phyloP scores from a whole-genome alignment of 2,888 invertebrate genomes.

The Orthonychiurus folsomi region DNA sequence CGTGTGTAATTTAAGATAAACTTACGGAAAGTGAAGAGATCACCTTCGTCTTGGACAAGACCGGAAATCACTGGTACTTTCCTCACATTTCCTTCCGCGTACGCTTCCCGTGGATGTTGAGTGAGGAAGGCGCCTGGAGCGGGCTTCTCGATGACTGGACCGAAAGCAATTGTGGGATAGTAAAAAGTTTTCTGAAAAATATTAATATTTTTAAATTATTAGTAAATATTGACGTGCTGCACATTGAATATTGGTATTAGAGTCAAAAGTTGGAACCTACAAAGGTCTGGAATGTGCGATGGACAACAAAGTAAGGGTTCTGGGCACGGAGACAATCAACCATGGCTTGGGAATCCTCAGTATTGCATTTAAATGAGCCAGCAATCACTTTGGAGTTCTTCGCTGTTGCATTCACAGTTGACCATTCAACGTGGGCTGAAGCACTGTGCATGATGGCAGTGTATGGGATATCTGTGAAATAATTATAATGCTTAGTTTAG shows the following conservation, averaged over 20 bases:
- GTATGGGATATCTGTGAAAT: conserved; percentile 13
- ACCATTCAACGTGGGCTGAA: conserved; percentile 26
- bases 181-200: conserved; percentile 15
- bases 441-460: conserved; percentile 30
- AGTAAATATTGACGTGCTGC: background rate
- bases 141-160: conserved; percentile 23
- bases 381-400: conserved; percentile 23
- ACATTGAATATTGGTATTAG: too few relatives aligned
- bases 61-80: conserved; percentile 26
- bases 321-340: conserved; percentile 22
- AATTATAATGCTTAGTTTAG: background rate
- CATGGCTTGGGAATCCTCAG: conserved; percentile 15
- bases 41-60: conserved; percentile 25
- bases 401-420: conserved; percentile 24
- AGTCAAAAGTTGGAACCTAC: conserved; percentile 11
- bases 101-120: conserved; percentile 23
- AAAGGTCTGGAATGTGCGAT: conserved; percentile 21
- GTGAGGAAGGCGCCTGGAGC: conserved; percentile 23
- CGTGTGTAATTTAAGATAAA: background rate
- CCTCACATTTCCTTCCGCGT: conserved; percentile 14
- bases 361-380: conserved; percentile 20
- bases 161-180: conserved; percentile 21
- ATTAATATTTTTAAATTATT: background rate
- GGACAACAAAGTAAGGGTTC: conserved; percentile 29
- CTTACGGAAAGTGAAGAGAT: conserved; percentile 17